Base-by-base conservation (phyloP, 2,113 vertebrate species). In the Pipra filicauda region DNA sequence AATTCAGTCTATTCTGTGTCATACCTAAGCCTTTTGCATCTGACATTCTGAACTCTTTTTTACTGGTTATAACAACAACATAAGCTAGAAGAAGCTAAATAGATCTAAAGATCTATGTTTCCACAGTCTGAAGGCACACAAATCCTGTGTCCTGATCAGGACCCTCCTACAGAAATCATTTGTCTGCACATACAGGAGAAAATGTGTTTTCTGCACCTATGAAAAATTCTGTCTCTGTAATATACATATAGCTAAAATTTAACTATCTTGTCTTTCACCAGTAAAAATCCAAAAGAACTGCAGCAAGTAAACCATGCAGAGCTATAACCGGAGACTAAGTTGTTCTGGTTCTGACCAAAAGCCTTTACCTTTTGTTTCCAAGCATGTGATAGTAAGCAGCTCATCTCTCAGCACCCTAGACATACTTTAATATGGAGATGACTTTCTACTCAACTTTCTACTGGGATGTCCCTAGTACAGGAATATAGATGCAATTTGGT, bases 21-120 rank as follows among this genome's bases (percentile, higher is more conserved):
- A 16, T 49, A 59, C 21, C 30, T 92, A 70, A 80, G 54, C 15
- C 6, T 83, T 58, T 81, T 61, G 21, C 33, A 52, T 10, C 28
- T 88, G 49, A 70, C 43, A 69, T 48, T 84, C 48, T 91, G 57
- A 74, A 65, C 52, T 93, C 3, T 52, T 79, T 89, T 89, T 69
- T 67, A 57, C 15, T 49, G 5, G 23, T 44, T 65, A 28, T 49
- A 83, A 54, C n/a, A 83, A 44, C 24, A 67, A 77, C 12, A 4
- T 22, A 58, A 55, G 10, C n/a, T 58, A 75, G 31, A 87, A 67
- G 54, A 54, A 59, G 14, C 64, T 55, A 91, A 88, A 74, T 11
- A 57, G 21, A 11, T 57, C 22, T n/a, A 9, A 35, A 71, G 55
- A 35, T 73, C 71, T 91, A 0, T 85, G 54, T 54, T 79, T 83